A percentile compares a stretch with the other conserved stretches of the same genome.
Conservation (phyloP, 2,888 invertebrate species). For the Lithosia quadra region DNA sequence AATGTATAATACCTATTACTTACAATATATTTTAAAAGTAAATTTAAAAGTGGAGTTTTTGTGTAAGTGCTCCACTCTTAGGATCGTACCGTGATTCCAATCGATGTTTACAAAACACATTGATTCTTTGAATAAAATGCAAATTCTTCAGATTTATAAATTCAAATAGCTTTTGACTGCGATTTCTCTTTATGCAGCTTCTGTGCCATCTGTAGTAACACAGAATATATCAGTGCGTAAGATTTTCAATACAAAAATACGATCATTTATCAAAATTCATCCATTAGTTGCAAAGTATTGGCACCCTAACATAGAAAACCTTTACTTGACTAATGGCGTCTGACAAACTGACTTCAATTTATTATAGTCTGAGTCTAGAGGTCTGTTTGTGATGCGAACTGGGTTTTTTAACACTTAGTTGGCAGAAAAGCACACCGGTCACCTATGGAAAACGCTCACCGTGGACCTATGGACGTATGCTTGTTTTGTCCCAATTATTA, state of each 20-base stretch:
- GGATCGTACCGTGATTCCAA: not conserved
- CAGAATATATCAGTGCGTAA: not conserved
- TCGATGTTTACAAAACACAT: not conserved
- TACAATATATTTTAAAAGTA: not conserved
- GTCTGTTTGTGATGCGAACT: too few relatives aligned
- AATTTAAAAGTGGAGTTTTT: not conserved
- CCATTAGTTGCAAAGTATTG: too few relatives aligned
- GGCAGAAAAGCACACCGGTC: too few relatives aligned
- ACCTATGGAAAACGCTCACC: too few relatives aligned
- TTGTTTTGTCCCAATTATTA: too few relatives aligned
- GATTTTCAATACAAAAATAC: not conserved
- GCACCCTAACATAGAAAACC: too few relatives aligned
- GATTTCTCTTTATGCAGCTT: not conserved
- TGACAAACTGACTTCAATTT: too few relatives aligned
- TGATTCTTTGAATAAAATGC: not conserved
- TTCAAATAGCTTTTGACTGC: not conserved
- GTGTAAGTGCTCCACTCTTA: not conserved
- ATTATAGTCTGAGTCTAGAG: too few relatives aligned
- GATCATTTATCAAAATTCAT: not conserved
- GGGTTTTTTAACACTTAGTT: too few relatives aligned
- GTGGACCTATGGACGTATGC: too few relatives aligned
- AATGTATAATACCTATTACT: not conserved
- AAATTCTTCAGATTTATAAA: not conserved
- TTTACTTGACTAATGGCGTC: too few relatives aligned
- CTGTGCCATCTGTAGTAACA: not conserved